Evolutionary conservation across 2,113 vertebrate species (phyloP).

Genomic region (Atractosteus spatula): DNA sequence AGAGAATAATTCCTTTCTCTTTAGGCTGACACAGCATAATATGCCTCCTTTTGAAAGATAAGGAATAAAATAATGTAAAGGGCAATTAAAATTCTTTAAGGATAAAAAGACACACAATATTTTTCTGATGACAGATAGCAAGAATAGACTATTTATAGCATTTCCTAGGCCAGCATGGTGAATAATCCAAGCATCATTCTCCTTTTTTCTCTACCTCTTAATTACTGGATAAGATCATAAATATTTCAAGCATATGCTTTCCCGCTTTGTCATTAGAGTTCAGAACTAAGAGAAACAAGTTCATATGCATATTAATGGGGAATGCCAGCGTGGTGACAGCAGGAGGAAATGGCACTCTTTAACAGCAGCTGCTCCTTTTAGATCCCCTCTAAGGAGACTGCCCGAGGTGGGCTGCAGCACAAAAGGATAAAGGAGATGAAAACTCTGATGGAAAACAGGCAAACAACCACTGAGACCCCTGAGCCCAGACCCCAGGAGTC

Average conservation of each 20-base stretch:
- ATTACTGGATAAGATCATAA: constrained; percentile 72
- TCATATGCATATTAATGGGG: constrained; percentile 69
- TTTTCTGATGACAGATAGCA: constrained; percentile 25
- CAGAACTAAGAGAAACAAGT: constrained; percentile 75
- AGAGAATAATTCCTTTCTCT: constrained; percentile 20
- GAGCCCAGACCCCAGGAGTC: constrained; percentile 62
- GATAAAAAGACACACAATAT: constrained; percentile 43
- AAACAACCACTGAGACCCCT: constrained; percentile 78
- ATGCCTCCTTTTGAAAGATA: constrained; percentile 16
- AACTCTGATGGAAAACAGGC: constrained; percentile 77
- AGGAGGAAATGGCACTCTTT: constrained; percentile 75
- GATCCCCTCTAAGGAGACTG: constrained; percentile 79
- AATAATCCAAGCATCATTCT: constrained; percentile 50
- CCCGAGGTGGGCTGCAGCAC: constrained; percentile 76
- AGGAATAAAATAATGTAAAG: constrained; percentile 6
- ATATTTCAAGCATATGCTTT: constrained; percentile 79
- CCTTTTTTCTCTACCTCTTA: constrained; percentile 55
- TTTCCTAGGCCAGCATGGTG: constrained; percentile 49
- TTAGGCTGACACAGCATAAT: constrained; percentile 44
- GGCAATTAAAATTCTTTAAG: constrained; percentile 45
- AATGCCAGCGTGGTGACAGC: constrained; percentile 60
- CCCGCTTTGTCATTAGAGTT: constrained; percentile 73
- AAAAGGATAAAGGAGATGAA: constrained; percentile 85
- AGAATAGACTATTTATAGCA: constrained; percentile 29
- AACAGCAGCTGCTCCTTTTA: constrained; percentile 83